phyloP scores from a whole-genome alignment of 2,113 vertebrate genomes.

The Carollia perspicillata region DNA sequence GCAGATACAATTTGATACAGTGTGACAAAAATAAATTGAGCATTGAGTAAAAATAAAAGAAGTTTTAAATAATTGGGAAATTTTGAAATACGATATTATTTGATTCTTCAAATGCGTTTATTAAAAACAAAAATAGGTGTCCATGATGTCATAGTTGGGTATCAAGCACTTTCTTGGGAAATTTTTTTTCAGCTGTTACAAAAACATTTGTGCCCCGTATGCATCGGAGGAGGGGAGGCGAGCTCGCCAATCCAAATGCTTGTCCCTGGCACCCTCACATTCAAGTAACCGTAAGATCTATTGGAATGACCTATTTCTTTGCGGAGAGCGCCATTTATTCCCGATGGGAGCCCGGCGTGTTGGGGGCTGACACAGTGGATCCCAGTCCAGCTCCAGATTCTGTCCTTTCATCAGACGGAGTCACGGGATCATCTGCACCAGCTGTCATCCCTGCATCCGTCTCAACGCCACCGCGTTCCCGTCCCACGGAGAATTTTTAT shows the following conservation, averaged over 20 bases:
- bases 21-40: not conserved
- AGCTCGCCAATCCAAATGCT: not conserved
- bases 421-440: not conserved
- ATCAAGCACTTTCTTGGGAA: not conserved
- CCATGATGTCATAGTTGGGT: too few species aligned
- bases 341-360: not conserved
- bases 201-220: not conserved
- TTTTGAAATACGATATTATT: not conserved
- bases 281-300: not conserved
- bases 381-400: accelerated
- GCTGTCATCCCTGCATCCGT: accelerated
- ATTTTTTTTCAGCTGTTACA: not conserved
- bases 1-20: not conserved
- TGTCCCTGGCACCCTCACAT: not conserved
- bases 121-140: not conserved
- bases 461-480: accelerated
- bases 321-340: not conserved
- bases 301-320: not conserved
- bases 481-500: not conserved
- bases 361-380: not conserved
- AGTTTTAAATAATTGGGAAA: not conserved
- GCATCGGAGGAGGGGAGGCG: not conserved
- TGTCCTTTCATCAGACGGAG: accelerated
- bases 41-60: not conserved
- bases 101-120: not conserved